These are phyloP conservation scores for Actenoides lindsayi DNA, from an alignment of 2,113 vertebrate genomes.

Conservation along the genomic window DNA sequence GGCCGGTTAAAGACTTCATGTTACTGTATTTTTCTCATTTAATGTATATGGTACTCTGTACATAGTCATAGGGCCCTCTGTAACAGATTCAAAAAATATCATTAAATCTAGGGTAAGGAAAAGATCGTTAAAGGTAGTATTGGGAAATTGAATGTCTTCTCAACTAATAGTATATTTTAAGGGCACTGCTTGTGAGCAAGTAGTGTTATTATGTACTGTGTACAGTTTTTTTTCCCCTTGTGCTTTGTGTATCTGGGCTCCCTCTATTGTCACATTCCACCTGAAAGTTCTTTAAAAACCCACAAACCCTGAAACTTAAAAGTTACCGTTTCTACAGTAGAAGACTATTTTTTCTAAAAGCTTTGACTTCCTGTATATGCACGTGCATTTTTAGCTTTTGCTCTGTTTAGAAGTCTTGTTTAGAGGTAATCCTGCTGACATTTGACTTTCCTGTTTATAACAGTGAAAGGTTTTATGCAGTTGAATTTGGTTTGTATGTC, in stretches of 20 bases:
- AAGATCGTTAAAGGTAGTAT: background rate
- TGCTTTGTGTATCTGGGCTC: fast-evolving
- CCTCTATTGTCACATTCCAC: background rate
- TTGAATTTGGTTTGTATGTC: background rate
- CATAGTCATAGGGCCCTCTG: background rate
- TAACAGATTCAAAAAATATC: background rate
- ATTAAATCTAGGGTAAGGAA: background rate
- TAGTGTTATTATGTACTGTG: background rate
- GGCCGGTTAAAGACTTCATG: background rate
- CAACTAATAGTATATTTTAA: background rate
- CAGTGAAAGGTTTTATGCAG: background rate
- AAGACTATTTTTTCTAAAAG: background rate
- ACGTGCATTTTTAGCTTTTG: background rate
- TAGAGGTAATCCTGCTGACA: background rate
- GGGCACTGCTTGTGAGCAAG: background rate
- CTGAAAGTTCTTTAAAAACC: background rate
- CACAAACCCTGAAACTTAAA: background rate
- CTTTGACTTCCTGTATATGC: background rate
- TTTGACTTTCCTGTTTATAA: background rate
- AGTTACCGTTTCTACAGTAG: background rate
- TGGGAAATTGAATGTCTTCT: background rate
- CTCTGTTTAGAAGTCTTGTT: background rate
- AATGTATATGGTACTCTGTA: background rate
- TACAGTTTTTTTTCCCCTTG: background rate
- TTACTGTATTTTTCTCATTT: background rate